Conservation (phyloP, 2,797 vertebrate genomes). For the Ceryle rudis region DNA sequence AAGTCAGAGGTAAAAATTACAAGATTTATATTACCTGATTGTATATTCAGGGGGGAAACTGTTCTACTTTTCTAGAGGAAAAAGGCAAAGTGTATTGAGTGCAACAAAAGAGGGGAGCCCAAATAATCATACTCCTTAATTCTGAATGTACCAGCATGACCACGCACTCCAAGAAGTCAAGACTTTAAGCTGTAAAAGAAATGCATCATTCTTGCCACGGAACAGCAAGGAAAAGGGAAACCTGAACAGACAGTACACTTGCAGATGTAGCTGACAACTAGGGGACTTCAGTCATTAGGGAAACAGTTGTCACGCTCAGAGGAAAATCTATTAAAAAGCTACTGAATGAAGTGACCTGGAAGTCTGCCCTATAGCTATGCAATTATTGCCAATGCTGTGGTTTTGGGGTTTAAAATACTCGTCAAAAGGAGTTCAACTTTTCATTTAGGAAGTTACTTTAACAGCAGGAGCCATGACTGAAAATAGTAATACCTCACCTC, state of each 20-base stretch:
- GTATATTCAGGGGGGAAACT: background rate
- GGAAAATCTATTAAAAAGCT: background rate
- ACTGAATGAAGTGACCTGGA: background rate
- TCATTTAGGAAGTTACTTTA: background rate
- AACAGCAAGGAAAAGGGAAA: background rate
- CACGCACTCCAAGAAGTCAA: background rate
- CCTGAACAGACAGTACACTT: background rate
- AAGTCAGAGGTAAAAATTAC: conserved; percentile 33
- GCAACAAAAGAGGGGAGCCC: background rate
- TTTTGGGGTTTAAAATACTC: background rate
- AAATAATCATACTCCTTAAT: background rate
- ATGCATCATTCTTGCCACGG: background rate
- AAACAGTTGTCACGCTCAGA: background rate
- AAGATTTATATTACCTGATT: background rate
- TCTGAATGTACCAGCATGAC: background rate
- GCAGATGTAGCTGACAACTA: background rate
- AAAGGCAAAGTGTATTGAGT: background rate
- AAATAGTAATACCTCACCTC: background rate
- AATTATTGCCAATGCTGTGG: background rate
- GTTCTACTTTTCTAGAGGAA: background rate
- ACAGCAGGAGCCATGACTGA: background rate
- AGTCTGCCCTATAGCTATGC: background rate
- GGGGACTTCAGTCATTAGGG: background rate
- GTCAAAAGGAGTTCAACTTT: background rate
- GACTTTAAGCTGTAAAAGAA: background rate